Percentiles rank a stretch among this genome's conserved stretches.
Conservation (phyloP, 2,113 vertebrate species). For the Hystrix brachyura region DNA sequence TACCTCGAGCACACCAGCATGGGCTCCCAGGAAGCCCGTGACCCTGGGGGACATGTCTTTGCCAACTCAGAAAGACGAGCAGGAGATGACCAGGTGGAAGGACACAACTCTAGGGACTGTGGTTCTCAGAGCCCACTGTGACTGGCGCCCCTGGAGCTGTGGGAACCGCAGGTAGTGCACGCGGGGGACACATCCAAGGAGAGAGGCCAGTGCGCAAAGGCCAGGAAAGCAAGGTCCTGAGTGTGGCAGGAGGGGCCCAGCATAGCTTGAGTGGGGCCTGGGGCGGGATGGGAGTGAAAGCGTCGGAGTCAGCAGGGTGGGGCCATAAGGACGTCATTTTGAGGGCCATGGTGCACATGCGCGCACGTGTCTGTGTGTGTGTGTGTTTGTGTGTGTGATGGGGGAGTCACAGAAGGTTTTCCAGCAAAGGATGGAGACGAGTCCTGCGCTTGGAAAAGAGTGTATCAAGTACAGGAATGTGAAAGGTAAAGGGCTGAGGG, state of each 20-base stretch:
- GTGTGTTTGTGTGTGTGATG: background rate
- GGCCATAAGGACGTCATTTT: background rate
- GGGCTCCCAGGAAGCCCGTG: background rate
- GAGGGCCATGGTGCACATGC: background rate
- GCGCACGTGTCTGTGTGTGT: no score
- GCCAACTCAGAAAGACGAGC: background rate
- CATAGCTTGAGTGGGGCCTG: rapidly evolving
- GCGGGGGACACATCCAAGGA: background rate
- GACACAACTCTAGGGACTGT: background rate
- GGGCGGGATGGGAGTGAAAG: background rate
- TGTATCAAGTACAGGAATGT: background rate
- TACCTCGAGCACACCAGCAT: background rate
- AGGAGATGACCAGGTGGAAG: background rate
- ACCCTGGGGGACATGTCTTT: background rate
- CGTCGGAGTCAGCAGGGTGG: background rate
- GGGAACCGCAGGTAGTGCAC: background rate
- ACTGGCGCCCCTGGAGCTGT: rapidly evolving
- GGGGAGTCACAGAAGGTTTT: background rate
- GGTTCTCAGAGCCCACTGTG: background rate
- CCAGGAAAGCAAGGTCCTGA: rapidly evolving
- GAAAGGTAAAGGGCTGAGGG: rapidly evolving
- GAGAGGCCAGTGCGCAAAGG: background rate
- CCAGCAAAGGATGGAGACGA: background rate
- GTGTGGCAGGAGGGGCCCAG: background rate
- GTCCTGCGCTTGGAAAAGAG: background rate